Conservation (phyloP, 2,797 vertebrate species). For the Aeoliscus strigatus region DNA sequence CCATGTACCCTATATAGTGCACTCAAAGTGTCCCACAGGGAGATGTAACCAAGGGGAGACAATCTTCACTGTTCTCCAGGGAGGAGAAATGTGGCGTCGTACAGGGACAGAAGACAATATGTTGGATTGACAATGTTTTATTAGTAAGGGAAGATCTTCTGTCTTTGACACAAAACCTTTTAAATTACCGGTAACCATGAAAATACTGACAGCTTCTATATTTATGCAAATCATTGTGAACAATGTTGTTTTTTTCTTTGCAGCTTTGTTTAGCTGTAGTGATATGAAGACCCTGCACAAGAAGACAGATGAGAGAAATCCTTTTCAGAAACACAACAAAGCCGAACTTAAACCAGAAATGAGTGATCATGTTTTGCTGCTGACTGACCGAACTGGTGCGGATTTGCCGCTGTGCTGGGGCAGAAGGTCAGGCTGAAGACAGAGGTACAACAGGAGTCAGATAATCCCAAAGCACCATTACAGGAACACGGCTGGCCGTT, state of each 20-base stretch:
- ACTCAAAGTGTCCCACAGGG: too few relatives aligned
- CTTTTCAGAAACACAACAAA: conserved; percentile 7
- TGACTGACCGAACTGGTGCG: conserved; percentile 26
- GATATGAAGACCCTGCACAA: conserved; percentile 14
- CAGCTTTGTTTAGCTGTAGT: conserved; percentile 11
- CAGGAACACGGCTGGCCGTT: conserved; percentile 17
- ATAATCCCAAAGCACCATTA: conserved; percentile 20
- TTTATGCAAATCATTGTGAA: not conserved
- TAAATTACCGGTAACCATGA: not conserved
- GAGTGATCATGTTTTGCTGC: conserved; percentile 5
- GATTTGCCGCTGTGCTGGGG: conserved; percentile 19
- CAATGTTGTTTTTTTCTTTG: conserved; percentile 9
- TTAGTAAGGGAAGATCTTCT: too few relatives aligned
- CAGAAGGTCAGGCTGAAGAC: conserved; percentile 32
- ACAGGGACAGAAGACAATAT: conserved; percentile 12
- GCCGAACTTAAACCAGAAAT: not conserved
- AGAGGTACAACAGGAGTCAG: conserved; percentile 18
- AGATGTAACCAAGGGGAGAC: too few relatives aligned
- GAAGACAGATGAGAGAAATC: conserved; percentile 13
- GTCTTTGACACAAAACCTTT: conserved; percentile 9
- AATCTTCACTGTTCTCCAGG: too few relatives aligned
- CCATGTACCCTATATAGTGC: too few relatives aligned
- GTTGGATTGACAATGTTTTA: conserved; percentile 26
- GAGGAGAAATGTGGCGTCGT: too few relatives aligned
- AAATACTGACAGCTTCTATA: not conserved